Conservation (phyloP, 2,113 vertebrate genomes). For the Xyliphius kryptos region DNA sequence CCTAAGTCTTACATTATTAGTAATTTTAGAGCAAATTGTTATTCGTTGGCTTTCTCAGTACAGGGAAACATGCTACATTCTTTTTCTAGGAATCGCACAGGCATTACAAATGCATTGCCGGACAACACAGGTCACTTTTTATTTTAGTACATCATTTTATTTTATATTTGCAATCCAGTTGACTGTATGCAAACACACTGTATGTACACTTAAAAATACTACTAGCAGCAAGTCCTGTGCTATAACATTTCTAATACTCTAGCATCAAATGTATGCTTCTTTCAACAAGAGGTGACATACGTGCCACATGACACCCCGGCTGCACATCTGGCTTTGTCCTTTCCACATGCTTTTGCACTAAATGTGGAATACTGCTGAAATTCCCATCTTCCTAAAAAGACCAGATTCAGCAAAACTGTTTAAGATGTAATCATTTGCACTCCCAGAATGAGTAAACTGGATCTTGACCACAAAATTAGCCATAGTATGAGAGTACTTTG, state of each 20-base stretch:
- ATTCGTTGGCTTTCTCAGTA: background rate
- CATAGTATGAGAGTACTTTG: background rate
- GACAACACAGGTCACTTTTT: too few species aligned
- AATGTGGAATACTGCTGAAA: background rate
- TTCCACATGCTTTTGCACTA: background rate
- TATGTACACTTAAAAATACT: too few species aligned
- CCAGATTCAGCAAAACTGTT: background rate
- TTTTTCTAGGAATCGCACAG: background rate
- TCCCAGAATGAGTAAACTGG: background rate
- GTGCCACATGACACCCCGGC: too few species aligned
- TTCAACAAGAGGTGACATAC: background rate
- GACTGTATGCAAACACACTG: background rate
- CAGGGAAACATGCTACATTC: background rate
- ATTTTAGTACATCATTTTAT: background rate
- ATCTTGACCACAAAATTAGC: constrained; percentile 1
- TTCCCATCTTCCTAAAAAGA: background rate
- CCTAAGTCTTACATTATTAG: constrained; percentile 6
- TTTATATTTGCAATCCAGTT: background rate
- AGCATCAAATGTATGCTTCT: background rate
- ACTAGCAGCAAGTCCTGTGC: background rate
- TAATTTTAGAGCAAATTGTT: constrained; percentile 3
- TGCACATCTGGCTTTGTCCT: background rate
- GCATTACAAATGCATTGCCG: constrained; percentile 4
- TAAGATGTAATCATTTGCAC: background rate
- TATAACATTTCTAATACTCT: background rate